phyloP scores from a whole-genome alignment of 2,113 vertebrate genomes.

The Pseudopipra pipra region DNA sequence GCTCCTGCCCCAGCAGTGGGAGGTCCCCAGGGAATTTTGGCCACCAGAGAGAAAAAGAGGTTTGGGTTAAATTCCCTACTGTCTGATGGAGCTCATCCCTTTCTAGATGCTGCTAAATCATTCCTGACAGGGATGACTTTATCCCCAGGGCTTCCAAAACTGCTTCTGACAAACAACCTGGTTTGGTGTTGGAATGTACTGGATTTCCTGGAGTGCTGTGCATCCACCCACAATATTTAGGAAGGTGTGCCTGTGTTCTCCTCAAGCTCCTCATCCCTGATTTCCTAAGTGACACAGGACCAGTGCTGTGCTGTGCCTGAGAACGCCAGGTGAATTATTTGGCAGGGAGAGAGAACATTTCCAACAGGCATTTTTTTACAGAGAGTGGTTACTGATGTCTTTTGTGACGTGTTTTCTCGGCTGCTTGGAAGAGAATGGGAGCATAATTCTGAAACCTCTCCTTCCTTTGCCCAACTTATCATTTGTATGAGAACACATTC shows the following conservation, averaged over 20 bases:
- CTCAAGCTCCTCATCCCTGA: background rate
- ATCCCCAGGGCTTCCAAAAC: background rate
- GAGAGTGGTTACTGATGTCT: background rate
- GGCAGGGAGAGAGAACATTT: background rate
- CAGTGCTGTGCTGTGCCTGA: background rate
- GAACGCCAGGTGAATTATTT: background rate
- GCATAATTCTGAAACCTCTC: background rate
- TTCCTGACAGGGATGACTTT: background rate
- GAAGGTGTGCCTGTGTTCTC: background rate
- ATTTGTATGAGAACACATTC: background rate
- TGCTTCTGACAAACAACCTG: background rate
- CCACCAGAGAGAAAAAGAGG: background rate
- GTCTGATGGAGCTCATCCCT: background rate
- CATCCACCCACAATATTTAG: background rate
- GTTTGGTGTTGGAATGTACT: background rate
- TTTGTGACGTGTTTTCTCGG: background rate
- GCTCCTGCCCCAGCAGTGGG: background rate
- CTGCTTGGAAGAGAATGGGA: background rate
- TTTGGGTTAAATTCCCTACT: background rate
- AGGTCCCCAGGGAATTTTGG: background rate
- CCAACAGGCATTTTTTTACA: background rate
- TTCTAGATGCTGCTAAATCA: background rate
- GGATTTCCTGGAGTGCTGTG: background rate
- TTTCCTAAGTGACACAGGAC: background rate
- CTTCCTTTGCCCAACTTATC: background rate